phyloP scores from a whole-genome alignment of 2,113 vertebrate genomes.

The Neolamprologus modestus region DNA sequence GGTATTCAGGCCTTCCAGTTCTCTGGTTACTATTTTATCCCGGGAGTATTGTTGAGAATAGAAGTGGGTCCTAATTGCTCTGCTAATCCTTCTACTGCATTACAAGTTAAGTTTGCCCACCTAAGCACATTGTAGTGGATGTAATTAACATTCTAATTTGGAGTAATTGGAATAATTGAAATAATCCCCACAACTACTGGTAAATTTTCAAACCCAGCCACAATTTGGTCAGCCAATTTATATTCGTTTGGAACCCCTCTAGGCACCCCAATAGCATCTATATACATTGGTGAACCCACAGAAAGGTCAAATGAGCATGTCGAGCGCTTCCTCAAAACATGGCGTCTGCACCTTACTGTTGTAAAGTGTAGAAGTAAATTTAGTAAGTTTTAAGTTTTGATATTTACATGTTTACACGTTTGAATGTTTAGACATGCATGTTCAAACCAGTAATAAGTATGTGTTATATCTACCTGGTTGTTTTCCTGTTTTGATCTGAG shows the following conservation, averaged over 20 bases:
- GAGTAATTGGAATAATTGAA: neutral
- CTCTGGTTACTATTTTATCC: neutral
- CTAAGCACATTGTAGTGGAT: neutral
- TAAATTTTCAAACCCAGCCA: neutral
- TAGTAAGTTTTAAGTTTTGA: no score
- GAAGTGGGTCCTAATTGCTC: neutral
- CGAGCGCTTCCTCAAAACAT: neutral
- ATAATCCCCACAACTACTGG: neutral
- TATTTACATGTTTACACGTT: no score
- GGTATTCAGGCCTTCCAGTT: neutral
- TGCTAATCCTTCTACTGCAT: neutral
- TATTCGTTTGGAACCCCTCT: neutral
- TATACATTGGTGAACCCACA: neutral
- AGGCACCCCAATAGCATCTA: neutral
- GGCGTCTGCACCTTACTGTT: neutral
- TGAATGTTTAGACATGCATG: no score
- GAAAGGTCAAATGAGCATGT: neutral
- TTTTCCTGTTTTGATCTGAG: no score
- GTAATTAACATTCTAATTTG: neutral
- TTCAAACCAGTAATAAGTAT: no score
- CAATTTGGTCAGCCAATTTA: neutral
- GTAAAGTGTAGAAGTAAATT: no score
- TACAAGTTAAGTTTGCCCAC: neutral
- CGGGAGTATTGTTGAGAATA: neutral
- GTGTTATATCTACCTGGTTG: no score